These are phyloP conservation scores for Saccostrea echinata DNA, from an alignment of 1,140 invertebrate species.

Conservation along the genomic window DNA sequence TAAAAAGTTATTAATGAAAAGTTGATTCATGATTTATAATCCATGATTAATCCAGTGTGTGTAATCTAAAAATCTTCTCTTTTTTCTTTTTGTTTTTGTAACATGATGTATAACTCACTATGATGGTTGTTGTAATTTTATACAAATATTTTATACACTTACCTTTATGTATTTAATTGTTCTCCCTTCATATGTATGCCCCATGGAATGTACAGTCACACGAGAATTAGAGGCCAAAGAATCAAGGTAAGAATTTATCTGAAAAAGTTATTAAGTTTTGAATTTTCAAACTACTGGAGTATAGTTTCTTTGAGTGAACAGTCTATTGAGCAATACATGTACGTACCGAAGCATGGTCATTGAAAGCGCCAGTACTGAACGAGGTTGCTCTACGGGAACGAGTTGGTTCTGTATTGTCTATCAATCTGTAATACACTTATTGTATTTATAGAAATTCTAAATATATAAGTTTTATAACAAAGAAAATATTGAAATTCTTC, in stretches of 20 bases:
- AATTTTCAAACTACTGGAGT: background rate
- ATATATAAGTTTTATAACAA: no score
- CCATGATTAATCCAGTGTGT: no score
- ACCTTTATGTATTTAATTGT: conserved; percentile 67
- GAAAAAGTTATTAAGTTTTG: background rate
- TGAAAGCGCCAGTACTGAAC: background rate
- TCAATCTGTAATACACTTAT: conserved; percentile 1
- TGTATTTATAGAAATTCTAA: background rate
- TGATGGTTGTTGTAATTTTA: no score
- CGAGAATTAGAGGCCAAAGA: conserved; percentile 36
- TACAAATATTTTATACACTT: conserved; percentile 13
- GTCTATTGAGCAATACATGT: background rate
- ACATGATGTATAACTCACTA: no score
- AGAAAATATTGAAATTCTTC: no score
- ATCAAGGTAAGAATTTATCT: conserved; percentile 43
- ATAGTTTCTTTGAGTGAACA: background rate
- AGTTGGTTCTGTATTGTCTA: background rate
- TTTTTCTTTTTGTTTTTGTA: background rate
- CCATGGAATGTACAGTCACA: conserved; percentile 63
- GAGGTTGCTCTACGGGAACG: background rate
- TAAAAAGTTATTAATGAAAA: no score
- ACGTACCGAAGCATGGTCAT: background rate
- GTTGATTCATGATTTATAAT: no score
- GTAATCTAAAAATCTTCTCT: no score
- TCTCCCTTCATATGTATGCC: conserved; percentile 64